Percentiles rank a stretch among this genome's conserved stretches.
Evolutionary conservation across 2,113 vertebrate species (phyloP).

Genomic region (Cryptotis parvus): DNA sequence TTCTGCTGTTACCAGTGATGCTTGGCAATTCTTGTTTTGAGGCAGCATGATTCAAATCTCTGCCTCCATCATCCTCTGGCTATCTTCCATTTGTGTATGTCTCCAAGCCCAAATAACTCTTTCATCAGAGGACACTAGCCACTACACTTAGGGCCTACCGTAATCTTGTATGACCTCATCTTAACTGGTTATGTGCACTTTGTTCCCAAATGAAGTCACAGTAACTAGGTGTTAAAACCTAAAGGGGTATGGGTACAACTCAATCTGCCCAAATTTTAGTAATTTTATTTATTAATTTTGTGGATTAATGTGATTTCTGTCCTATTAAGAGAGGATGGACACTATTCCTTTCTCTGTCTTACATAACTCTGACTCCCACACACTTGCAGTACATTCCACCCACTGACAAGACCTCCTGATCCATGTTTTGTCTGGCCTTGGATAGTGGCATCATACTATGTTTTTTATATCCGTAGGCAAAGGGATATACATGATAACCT

Average conservation of each 20-base stretch:
- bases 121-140: not conserved
- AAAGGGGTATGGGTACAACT: not conserved
- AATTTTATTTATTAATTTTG: constrained; percentile 40
- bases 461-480: too few relatives aligned
- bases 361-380: too few relatives aligned
- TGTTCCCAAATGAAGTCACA: not conserved
- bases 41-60: not conserved
- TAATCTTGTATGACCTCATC: not conserved
- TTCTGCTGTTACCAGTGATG: not conserved
- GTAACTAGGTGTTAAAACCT: not conserved
- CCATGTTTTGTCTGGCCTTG: too few relatives aligned
- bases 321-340: not conserved
- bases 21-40: not conserved
- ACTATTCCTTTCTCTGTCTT: too few relatives aligned
- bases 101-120: not conserved
- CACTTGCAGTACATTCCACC: too few relatives aligned
- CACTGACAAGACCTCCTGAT: too few relatives aligned
- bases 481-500: too few relatives aligned
- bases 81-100: not conserved
- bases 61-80: not conserved
- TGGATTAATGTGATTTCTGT: constrained; percentile 32
- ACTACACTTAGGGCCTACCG: not conserved
- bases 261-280: not conserved
- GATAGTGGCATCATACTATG: too few relatives aligned
- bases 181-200: not conserved